phyloP scores from a whole-genome alignment of 2,113 vertebrate species.

The Etheostoma cragini region DNA sequence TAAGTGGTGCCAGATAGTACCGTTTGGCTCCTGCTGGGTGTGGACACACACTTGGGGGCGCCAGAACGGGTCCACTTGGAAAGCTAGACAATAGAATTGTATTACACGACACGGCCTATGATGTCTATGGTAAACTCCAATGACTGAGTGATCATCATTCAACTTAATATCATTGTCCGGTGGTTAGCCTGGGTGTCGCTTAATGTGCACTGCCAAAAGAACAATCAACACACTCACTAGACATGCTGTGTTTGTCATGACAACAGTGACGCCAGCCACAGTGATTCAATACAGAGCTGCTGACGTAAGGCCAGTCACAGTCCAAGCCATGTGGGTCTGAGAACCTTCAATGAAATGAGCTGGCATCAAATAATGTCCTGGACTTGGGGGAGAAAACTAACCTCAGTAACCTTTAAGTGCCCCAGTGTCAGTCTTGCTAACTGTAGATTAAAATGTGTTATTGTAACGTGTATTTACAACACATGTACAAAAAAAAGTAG shows the following conservation, averaged over 20 bases:
- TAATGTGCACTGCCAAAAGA: constrained; percentile 7
- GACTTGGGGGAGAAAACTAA: neutral
- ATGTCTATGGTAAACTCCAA: neutral
- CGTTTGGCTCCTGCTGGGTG: constrained; percentile 25
- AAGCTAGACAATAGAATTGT: neutral
- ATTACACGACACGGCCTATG: neutral
- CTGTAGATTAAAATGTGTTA: neutral
- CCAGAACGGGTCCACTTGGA: neutral
- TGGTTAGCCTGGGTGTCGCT: constrained; percentile 20
- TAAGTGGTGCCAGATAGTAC: constrained; percentile 52
- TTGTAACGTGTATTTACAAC: neutral
- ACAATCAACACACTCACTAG: constrained; percentile 49
- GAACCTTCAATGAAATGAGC: constrained; percentile 7
- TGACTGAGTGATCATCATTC: neutral
- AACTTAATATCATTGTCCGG: neutral
- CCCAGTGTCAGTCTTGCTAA: neutral
- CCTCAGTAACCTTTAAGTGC: neutral
- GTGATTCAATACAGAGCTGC: constrained; percentile 43
- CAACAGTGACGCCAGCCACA: constrained; percentile 46
- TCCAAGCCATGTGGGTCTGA: constrained; percentile 33
- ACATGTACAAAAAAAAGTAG: neutral
- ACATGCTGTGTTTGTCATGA: constrained; percentile 50
- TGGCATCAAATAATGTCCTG: constrained; percentile 11
- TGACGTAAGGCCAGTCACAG: constrained; percentile 20
- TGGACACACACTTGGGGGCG: neutral